Conservation (phyloP, 2,888 invertebrate species). For the Agriotes lineatus region DNA sequence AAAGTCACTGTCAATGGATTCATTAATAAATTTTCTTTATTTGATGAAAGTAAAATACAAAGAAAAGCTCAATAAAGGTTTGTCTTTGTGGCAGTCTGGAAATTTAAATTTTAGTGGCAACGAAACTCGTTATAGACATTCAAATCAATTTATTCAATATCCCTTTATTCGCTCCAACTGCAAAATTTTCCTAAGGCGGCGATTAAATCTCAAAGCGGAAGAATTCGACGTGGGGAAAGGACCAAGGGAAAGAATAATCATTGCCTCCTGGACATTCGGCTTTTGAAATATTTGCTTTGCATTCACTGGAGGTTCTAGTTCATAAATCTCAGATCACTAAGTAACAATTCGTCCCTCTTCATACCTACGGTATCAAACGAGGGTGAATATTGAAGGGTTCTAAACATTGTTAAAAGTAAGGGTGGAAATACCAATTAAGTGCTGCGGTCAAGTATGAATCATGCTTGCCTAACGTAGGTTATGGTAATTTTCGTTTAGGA, state of each 20-base stretch:
- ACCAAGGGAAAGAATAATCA: constrained; percentile 8
- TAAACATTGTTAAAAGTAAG: constrained; percentile 51
- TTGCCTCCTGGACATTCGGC: background rate
- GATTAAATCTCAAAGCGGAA: background rate
- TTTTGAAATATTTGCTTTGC: constrained; percentile 22
- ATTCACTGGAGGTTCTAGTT: constrained; percentile 24
- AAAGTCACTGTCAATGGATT: too few relatives aligned
- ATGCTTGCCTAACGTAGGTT: constrained; percentile 16
- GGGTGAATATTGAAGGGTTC: constrained; percentile 36
- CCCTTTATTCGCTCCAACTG: background rate
- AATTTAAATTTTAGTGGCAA: background rate
- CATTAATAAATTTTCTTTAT: too few relatives aligned
- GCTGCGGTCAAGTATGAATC: constrained; percentile 39
- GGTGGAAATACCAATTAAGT: constrained; percentile 56
- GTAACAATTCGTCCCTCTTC: constrained; percentile 30
- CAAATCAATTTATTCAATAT: constrained; percentile 5
- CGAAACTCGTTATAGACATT: background rate
- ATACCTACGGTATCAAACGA: constrained; percentile 26
- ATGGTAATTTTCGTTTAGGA: constrained; percentile 4
- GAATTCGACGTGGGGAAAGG: background rate
- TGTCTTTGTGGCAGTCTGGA: too few relatives aligned
- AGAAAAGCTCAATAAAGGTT: too few relatives aligned
- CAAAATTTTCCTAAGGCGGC: background rate
- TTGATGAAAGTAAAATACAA: too few relatives aligned
- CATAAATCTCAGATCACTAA: constrained; percentile 32